These are phyloP conservation scores for Zelostemma sp. DNA, from an alignment of 1,140 invertebrate genomes.

Conservation along the genomic window DNA sequence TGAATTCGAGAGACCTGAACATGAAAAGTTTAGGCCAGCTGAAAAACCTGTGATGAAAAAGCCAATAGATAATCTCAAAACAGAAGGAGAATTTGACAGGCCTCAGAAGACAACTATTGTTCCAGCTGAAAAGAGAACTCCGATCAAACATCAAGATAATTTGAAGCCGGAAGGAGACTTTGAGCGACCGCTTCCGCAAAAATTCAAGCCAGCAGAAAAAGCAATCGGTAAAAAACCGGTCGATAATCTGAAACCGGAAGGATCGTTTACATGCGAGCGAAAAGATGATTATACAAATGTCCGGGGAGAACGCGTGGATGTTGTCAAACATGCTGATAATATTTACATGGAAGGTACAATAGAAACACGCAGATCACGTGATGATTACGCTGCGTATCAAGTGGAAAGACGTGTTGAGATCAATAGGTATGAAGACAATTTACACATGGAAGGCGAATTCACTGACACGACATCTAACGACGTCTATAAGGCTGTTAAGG, in stretches of 20 bases:
- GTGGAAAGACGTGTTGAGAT: slow-evolving; percentile 62
- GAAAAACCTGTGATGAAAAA: slow-evolving; percentile 63
- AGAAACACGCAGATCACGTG: slow-evolving; percentile 45
- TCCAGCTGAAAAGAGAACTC: slow-evolving; percentile 69
- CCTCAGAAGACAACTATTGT: slow-evolving; percentile 70
- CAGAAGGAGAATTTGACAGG: slow-evolving; percentile 72
- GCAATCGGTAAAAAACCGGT: slow-evolving; percentile 55
- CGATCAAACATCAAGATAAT: slow-evolving; percentile 75
- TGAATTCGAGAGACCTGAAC: slow-evolving; percentile 37
- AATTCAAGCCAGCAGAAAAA: slow-evolving; percentile 71
- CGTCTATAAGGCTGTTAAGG: slow-evolving; percentile 59
- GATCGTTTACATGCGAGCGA: slow-evolving; percentile 68
- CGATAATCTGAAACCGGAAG: slow-evolving; percentile 74
- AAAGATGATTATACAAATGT: slow-evolving; percentile 71
- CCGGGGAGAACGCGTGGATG: slow-evolving; percentile 69
- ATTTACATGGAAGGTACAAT: slow-evolving; percentile 73
- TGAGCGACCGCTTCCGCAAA: slow-evolving; percentile 63
- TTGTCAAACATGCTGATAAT: slow-evolving; percentile 70
- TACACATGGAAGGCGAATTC: slow-evolving; percentile 69
- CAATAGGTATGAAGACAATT: slow-evolving; percentile 63
- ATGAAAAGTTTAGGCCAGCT: slow-evolving; percentile 20
- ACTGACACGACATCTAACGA: slow-evolving; percentile 54
- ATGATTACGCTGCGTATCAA: slow-evolving; percentile 45
- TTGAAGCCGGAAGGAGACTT: slow-evolving; percentile 74
- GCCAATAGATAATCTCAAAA: slow-evolving; percentile 67